Evolutionary conservation across 2,797 vertebrate species (phyloP), one percentile per base, ranked within the genome.

Genomic region (Rousettus madagascariensis): DNA sequence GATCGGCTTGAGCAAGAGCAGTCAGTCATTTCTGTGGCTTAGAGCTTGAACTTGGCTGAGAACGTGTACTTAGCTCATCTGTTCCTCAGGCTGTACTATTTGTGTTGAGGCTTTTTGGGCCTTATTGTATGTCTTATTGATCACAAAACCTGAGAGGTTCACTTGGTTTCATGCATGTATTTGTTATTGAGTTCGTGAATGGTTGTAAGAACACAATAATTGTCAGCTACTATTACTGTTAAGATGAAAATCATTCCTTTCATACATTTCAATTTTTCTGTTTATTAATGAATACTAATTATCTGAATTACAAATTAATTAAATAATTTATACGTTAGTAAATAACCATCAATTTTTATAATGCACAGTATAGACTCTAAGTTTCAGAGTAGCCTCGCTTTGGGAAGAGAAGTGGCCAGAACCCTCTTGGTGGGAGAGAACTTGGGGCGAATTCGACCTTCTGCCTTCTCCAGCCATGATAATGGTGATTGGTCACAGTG

Each of bases 161-260:
- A 26, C n/a, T 11, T 3, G 5, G 57, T 46, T 83, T 43, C 20
- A 0, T 3, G 19, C 8, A 3, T 49, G 6, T 36, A 1, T 24
- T 30, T 33, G 38, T 66, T 19, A 41, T 0, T 51, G 46, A 13
- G 19, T 68, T 78, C 1, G 22, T 41, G 71, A 55, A 22, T 19
- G 1, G 17, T 28, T 0, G 0, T 5, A 8, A 49, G 61, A 46
- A 80, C 0, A 9, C 16, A 4, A 0, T 6, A 7, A 2, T 46
- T 3, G 1, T 15, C 43, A 3, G 2, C 15, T 16, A 2, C 66
- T 30, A 4, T 66, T 57, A 11, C 41, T 28, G 20, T 6, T 16
- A 30, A 11, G 30, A 15, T 41, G 41, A 72, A 41, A 46, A 2
- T 41, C 4, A 3, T 36, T 90, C 22, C 57, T 83, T 41, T 41